phyloP scores from a whole-genome alignment of 1,140 invertebrate genomes.

The Bombyx mandarina region DNA sequence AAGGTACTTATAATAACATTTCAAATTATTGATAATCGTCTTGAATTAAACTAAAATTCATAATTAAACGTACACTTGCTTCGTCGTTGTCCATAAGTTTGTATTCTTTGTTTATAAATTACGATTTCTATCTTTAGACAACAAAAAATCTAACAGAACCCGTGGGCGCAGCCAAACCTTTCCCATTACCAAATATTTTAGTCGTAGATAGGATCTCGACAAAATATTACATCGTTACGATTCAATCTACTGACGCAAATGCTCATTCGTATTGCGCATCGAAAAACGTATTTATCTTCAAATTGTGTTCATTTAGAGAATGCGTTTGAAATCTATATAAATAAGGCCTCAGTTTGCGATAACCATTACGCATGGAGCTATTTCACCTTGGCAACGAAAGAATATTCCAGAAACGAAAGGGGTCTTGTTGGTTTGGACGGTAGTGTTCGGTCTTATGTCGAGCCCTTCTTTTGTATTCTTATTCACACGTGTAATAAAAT shows the following conservation, averaged over 20 bases:
- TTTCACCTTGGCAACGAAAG: not conserved
- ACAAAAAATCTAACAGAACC: not conserved
- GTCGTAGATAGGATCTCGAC: not conserved
- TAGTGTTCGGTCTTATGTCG: constrained; percentile 24
- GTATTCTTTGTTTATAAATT: too few species aligned
- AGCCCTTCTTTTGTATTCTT: constrained; percentile 46
- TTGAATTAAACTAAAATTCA: too few species aligned
- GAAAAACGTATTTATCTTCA: constrained; percentile 55
- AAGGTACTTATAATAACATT: too few species aligned
- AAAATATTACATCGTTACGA: constrained; percentile 48
- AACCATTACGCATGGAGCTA: not conserved
- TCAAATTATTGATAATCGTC: too few species aligned
- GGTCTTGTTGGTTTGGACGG: constrained; percentile 37
- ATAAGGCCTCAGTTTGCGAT: constrained; percentile 28
- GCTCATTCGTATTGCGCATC: constrained; percentile 55
- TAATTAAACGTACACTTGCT: too few species aligned
- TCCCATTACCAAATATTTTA: not conserved
- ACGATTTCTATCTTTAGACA: not conserved
- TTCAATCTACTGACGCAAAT: constrained; percentile 31
- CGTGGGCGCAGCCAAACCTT: too few species aligned
- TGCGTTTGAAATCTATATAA: constrained; percentile 63
- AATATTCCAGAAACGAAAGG: constrained; percentile 2
- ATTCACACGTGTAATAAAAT: constrained; percentile 32
- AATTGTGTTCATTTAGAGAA: constrained; percentile 65
- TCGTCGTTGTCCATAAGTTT: too few species aligned